These are phyloP conservation scores for Brachionus rotundiformis DNA, from an alignment of 1,140 invertebrate genomes.

Conservation along the genomic window DNA sequence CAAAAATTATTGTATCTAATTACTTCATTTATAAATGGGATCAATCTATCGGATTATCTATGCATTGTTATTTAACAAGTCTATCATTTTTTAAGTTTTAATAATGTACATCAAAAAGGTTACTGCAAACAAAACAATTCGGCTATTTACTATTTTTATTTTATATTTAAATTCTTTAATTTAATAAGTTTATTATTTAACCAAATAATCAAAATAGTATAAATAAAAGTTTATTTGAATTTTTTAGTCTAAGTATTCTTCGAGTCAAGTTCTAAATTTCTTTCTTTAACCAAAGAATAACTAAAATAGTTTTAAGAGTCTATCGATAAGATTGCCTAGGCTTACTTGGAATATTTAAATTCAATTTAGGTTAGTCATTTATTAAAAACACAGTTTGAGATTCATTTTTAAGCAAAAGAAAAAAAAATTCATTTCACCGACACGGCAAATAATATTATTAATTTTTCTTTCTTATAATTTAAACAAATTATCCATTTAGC, in stretches of 20 bases:
- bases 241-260: neutral
- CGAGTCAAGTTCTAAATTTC: neutral
- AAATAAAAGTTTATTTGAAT: neutral
- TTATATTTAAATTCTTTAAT: neutral
- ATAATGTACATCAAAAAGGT: too few relatives aligned
- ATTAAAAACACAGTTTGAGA: conserved; percentile 16
- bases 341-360: neutral
- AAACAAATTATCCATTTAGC: conserved; percentile 24
- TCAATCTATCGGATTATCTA: neutral
- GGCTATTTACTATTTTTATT: neutral
- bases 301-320: neutral
- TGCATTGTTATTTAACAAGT: neutral
- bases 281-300: neutral
- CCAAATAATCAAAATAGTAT: neutral
- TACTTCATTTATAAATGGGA: neutral
- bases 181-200: neutral
- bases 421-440: conserved; percentile 12
- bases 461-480: neutral
- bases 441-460: conserved; percentile 18
- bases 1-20: neutral
- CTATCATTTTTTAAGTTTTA: neutral
- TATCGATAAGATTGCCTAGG: neutral
- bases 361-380: conserved; percentile 1
- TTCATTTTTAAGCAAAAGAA: neutral
- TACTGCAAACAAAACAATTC: too few relatives aligned